Conservation (phyloP, 1,140 invertebrate genomes). For the Atta colombica region DNA sequence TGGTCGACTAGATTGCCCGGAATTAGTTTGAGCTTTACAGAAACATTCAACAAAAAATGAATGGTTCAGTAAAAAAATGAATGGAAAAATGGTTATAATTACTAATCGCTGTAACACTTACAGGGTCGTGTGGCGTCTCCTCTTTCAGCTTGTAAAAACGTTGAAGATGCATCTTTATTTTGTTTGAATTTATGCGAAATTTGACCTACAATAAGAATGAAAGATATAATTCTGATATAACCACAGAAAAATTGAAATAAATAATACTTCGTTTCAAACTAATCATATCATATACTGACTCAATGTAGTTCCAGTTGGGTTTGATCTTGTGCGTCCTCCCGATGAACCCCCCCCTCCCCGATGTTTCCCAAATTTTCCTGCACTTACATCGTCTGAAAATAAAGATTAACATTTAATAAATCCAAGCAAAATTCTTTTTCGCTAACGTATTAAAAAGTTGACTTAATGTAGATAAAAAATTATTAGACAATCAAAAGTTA, state of each 20-base stretch:
- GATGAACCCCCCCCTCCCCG: not conserved
- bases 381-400: conserved; percentile 32
- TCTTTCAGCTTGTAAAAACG: conserved; percentile 68
- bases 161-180: conserved; percentile 61
- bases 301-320: not conserved
- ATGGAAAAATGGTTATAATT: not conserved
- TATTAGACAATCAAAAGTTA: not conserved
- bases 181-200: not conserved
- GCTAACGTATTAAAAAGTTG: not conserved
- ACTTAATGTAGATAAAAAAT: not conserved
- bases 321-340: not conserved
- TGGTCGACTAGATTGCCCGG: not conserved
- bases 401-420: not conserved
- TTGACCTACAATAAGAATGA: conserved; percentile 35
- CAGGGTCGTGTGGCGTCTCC: conserved; percentile 65
- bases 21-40: conserved; percentile 43
- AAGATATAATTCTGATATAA: not conserved
- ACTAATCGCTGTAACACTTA: conserved; percentile 47
- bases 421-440: not conserved
- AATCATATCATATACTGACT: conserved; percentile 1
- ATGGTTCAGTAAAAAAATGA: not conserved
- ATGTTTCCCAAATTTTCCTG: not conserved
- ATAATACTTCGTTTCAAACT: not conserved
- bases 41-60: conserved; percentile 6
- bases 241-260: not conserved